These are phyloP conservation scores for Bufo bufo DNA, from an alignment of 2,113 vertebrate genomes.

Conservation along the genomic window DNA sequence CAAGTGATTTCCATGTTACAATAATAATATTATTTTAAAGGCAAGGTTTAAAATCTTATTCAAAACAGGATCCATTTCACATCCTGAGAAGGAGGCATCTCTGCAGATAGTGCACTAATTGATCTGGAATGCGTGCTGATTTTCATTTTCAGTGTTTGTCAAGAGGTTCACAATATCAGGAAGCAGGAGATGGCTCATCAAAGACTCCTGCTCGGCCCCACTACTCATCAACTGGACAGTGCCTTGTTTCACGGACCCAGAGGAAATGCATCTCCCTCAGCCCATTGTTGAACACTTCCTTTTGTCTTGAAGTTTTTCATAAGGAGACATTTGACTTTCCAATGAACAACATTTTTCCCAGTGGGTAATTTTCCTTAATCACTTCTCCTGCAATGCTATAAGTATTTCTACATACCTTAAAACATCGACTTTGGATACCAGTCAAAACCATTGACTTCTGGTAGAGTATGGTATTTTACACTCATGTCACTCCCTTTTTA, in stretches of 20 bases:
- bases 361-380: conserved; percentile 84
- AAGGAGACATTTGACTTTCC: conserved; percentile 73
- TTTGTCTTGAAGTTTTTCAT: conserved; percentile 83
- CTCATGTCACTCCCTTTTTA: neutral
- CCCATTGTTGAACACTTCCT: conserved; percentile 98
- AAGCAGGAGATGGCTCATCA: conserved; percentile 98
- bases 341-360: conserved; percentile 76
- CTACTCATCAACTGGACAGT: conserved; percentile 86
- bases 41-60: conserved; percentile 95
- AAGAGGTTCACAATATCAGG: conserved; percentile 98
- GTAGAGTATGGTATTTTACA: neutral
- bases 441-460: neutral
- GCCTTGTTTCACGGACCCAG: conserved; percentile 84
- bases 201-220: conserved; percentile 79
- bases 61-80: conserved; percentile 97
- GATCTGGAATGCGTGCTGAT: conserved; percentile 78
- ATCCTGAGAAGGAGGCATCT: conserved; percentile 91
- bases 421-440: neutral
- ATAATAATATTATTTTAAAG: conserved; percentile 97
- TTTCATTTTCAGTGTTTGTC: conserved; percentile 81
- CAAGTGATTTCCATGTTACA: conserved; percentile 82
- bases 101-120: conserved; percentile 76
- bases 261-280: conserved; percentile 99
- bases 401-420: conserved; percentile 15
- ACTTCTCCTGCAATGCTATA: conserved; percentile 64